phyloP scores from a whole-genome alignment of 2,888 invertebrate species.

The Laothoe populi region DNA sequence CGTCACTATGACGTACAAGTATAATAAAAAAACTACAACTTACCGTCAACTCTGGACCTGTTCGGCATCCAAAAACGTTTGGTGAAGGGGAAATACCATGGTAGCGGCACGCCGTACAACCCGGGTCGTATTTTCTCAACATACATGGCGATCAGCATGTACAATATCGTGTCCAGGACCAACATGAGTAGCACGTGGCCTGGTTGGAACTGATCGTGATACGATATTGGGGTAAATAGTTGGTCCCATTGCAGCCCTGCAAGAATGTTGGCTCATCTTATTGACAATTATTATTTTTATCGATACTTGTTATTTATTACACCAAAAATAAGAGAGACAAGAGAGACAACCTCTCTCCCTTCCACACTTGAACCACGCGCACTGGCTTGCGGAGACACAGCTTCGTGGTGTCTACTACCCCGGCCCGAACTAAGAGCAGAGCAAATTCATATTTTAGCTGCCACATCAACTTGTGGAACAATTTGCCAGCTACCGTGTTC shows the following conservation, averaged over 20 bases:
- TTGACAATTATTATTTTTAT: neutral
- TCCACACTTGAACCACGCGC: too few relatives aligned
- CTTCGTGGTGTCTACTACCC: too few relatives aligned
- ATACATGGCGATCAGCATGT: slow-evolving; percentile 92
- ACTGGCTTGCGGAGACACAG: too few relatives aligned
- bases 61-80: slow-evolving; percentile 83
- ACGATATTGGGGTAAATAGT: slow-evolving; percentile 86
- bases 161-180: slow-evolving; percentile 88
- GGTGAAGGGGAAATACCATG: slow-evolving; percentile 93
- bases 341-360: too few relatives aligned
- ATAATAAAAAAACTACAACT: too few relatives aligned
- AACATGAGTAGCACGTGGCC: slow-evolving; percentile 90
- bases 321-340: too few relatives aligned
- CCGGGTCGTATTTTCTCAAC: slow-evolving; percentile 95
- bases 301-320: neutral
- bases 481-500: too few relatives aligned
- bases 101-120: slow-evolving; percentile 92
- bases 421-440: too few relatives aligned
- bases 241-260: slow-evolving; percentile 87
- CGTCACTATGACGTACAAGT: too few relatives aligned
- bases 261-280: neutral
- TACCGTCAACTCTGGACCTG: slow-evolving; percentile 64
- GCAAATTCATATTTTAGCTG: too few relatives aligned
- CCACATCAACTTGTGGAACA: too few relatives aligned
- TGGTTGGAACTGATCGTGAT: slow-evolving; percentile 89